Evolutionary conservation across 2,797 vertebrate species (phyloP), one percentile per base, ranked within the genome.

Genomic region (Xenops minutus): DNA sequence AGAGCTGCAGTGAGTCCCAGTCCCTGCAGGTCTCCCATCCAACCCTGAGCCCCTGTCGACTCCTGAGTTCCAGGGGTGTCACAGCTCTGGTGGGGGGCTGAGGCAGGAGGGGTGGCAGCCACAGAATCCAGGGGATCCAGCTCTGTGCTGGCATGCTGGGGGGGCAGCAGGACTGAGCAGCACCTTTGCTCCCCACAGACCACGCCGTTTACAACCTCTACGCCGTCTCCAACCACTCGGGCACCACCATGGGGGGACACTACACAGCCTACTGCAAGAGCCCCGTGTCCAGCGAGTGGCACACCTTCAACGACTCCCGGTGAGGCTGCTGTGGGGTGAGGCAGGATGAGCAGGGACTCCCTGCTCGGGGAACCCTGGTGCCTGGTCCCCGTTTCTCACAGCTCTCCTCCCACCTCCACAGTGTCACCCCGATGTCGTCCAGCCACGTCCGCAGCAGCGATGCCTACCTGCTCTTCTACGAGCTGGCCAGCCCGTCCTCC

Each of bases 401-500:
- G 26, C 30, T 16, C 19, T 55, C 20, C 62, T 21, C 26, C 30
- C 46, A 9, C 95, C 63, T 84, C 92, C 1, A 0, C 98, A 99
- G 99, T 14, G 99, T 99, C 77, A 99, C 98, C 15, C 99, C 99
- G 0, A 98, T 99, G 98, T 99, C 99, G 19, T 98, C 99, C 95
- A 99, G 99, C 96, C 99, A 99, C 93, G 98, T 99, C 49, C 98
- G 98, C 95, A 99, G 98, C 98, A 99, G 98, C 48, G 99, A 99
- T 55, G 99, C 99, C 94, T 99, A 99, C 59, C 98, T 99, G 95
- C 98, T 99, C 84, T 99, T 99, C 98, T 99, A 99, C 3, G 99
- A 99, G 97, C 97, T 99, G 95, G 98, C 98, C 94, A 97, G 97
- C 66, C 91, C 98, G 0, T 98, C 98, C 85, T 98, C 98, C 10